Conservation (phyloP, 2,113 vertebrate species). For the Cyprinodon brontotheroides region DNA sequence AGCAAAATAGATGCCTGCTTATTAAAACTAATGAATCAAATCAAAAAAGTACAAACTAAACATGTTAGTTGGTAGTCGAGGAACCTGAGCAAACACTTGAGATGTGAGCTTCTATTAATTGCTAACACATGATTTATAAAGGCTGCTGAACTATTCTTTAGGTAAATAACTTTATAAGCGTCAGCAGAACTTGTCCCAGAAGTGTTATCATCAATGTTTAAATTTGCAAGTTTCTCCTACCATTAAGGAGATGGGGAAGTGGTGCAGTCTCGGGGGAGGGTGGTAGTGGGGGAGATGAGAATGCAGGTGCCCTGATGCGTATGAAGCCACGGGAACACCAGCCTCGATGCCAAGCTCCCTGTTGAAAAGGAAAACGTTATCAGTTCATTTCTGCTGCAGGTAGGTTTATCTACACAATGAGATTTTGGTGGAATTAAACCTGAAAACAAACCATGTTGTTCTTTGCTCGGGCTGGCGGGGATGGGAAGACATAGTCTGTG, state of each 20-base stretch:
- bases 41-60: slow-evolving; percentile 15
- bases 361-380: slow-evolving; percentile 25
- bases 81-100: slow-evolving; percentile 54
- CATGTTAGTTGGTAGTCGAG: slow-evolving; percentile 35
- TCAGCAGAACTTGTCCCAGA: slow-evolving; percentile 59
- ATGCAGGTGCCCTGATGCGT: slow-evolving; percentile 92
- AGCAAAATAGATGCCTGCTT: slow-evolving; percentile 20
- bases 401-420: neutral
- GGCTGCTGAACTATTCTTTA: slow-evolving; percentile 65
- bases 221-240: slow-evolving; percentile 78
- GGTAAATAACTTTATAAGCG: slow-evolving; percentile 65
- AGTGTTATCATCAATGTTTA: slow-evolving; percentile 67
- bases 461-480: slow-evolving; percentile 95
- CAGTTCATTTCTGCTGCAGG: neutral
- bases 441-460: slow-evolving; percentile 90
- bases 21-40: slow-evolving; percentile 11
- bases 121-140: slow-evolving; percentile 72
- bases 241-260: slow-evolving; percentile 95
- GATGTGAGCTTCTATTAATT: slow-evolving; percentile 68
- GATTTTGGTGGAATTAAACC: neutral
- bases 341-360: slow-evolving; percentile 98
- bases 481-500: slow-evolving; percentile 99
- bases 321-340: slow-evolving; percentile 92
- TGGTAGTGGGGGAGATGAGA: slow-evolving; percentile 97
- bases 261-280: slow-evolving; percentile 93